phyloP scores from a whole-genome alignment of 2,888 invertebrate genomes.

The Trileptium ribeirensis region DNA sequence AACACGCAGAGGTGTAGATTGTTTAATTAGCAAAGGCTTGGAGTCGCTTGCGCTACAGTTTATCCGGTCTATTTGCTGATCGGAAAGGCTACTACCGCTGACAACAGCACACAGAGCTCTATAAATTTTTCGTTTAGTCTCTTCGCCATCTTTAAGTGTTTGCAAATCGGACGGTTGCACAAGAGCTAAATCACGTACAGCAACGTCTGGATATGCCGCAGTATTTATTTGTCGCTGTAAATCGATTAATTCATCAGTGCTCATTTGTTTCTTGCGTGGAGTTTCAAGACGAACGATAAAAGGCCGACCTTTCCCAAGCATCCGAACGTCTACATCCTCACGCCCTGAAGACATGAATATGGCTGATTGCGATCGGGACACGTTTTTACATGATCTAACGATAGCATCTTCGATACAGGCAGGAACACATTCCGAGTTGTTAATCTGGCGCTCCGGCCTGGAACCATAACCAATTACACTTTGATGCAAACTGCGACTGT shows the following conservation, averaged over 20 bases:
- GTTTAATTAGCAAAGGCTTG: conserved; percentile 4
- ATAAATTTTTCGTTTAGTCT: conserved; percentile 78
- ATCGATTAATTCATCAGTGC: not conserved
- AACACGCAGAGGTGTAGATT: conserved; percentile 26
- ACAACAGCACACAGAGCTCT: conserved; percentile 60
- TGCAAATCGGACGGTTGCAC: conserved; percentile 56
- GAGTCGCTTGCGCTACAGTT: not conserved
- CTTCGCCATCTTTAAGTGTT: conserved; percentile 75
- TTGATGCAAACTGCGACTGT: conserved; percentile 2
- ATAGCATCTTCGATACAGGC: conserved; percentile 50
- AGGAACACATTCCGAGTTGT: too few relatives aligned
- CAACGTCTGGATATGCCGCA: conserved; percentile 1
- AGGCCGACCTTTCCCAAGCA: conserved; percentile 73
- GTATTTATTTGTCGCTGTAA: not conserved
- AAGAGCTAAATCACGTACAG: not conserved
- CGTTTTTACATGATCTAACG: not conserved
- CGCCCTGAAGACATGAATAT: conserved; percentile 78
- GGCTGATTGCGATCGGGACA: not conserved
- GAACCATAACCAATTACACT: not conserved
- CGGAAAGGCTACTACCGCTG: not conserved
- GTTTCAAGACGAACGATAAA: conserved; percentile 75
- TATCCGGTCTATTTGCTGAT: not conserved
- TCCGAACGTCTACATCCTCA: conserved; percentile 94
- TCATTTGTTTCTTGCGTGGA: conserved; percentile 42
- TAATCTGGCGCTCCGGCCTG: too few relatives aligned